A percentile compares a stretch with the other conserved stretches of the same genome.
These are phyloP conservation scores for Pantelozetes paolii DNA, from an alignment of 2,888 invertebrate species.

Conservation along the genomic window DNA sequence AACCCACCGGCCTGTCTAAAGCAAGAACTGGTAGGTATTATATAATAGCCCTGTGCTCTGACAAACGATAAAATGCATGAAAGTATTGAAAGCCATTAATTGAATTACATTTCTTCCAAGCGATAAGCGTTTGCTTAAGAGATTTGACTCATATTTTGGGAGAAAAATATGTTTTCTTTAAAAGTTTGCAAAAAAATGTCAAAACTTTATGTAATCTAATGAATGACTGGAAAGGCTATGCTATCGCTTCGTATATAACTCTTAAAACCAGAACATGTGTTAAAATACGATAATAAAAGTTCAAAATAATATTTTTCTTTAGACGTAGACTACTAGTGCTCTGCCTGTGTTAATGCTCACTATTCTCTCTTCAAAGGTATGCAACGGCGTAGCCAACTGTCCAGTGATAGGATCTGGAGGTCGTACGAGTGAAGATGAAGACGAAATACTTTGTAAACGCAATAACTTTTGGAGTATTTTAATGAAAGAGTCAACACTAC, in stretches of 20 bases:
- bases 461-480: neutral
- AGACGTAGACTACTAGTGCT: no score
- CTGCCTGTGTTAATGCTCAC: no score
- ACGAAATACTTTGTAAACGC: neutral
- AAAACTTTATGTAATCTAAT: neutral
- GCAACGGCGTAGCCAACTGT: slow-evolving; percentile 82
- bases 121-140: neutral
- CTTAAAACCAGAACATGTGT: neutral
- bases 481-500: neutral
- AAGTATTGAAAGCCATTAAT: neutral
- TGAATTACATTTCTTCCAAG: neutral
- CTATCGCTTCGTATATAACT: neutral
- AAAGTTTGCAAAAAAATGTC: neutral
- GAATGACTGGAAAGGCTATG: neutral
- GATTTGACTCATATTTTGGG: neutral
- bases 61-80: no score
- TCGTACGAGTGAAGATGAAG: neutral
- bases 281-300: slow-evolving; percentile 1
- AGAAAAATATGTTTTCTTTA: neutral
- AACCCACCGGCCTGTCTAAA: slow-evolving; percentile 73
- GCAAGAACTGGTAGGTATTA: slow-evolving; percentile 61
- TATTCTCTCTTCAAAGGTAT: no score
- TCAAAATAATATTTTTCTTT: neutral
- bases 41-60: no score
- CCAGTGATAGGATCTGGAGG: neutral